Conservation (phyloP, 2,113 vertebrate genomes). For the Rhinoptilus africanus region DNA sequence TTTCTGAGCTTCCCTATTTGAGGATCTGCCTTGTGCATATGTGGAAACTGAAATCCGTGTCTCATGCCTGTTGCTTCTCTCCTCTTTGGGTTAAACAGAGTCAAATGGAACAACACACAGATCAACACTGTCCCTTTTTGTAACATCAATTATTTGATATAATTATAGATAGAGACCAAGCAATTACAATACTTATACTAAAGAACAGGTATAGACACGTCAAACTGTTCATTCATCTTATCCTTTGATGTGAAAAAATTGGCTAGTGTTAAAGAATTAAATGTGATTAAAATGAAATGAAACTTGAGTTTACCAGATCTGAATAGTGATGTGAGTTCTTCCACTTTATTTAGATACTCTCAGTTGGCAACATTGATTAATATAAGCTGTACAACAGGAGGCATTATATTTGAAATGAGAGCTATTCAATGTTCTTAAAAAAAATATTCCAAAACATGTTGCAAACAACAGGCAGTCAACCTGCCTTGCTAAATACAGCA, state of each 20-base stretch:
- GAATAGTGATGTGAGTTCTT: not conserved
- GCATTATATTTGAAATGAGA: not conserved
- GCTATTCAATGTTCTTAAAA: not conserved
- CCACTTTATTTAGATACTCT: not conserved
- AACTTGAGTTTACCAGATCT: not conserved
- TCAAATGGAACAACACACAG: not conserved
- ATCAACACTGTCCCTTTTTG: not conserved
- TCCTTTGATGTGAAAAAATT: not conserved
- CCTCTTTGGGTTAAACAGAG: not conserved
- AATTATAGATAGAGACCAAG: not conserved
- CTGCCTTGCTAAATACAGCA: not conserved
- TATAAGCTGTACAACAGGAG: not conserved
- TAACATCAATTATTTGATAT: not conserved
- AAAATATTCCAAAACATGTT: not conserved
- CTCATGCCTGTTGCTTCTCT: not conserved
- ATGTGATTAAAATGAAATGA: not conserved
- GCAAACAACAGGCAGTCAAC: not conserved
- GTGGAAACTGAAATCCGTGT: not conserved
- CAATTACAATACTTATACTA: not conserved
- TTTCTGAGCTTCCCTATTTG: not conserved
- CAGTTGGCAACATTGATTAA: not conserved
- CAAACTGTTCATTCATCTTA: not conserved
- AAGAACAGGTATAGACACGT: not conserved
- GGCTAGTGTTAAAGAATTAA: not conserved
- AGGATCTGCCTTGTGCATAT: not conserved